phyloP scores from a whole-genome alignment of 2,888 invertebrate genomes.

The Lasioglossum figueresi region DNA sequence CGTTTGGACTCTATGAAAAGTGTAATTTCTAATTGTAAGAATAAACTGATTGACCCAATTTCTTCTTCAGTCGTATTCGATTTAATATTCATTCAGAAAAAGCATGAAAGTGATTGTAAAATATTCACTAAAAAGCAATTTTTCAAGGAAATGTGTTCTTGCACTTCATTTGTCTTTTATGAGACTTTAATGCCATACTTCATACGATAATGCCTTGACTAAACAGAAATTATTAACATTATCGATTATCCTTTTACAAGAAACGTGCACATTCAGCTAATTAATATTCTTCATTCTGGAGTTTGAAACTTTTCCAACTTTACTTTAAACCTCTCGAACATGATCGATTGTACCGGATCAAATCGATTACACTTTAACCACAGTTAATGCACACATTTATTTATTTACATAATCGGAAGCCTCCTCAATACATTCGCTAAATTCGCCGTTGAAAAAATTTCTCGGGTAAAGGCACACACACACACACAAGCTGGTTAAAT shows the following conservation, averaged over 20 bases:
- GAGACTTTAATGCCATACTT: background rate
- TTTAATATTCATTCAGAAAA: background rate
- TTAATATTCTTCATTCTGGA: background rate
- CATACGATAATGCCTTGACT: background rate
- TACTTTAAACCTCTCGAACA: background rate
- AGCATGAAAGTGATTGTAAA: background rate
- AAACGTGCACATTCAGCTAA: background rate
- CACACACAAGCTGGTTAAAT: background rate
- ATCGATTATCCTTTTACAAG: background rate
- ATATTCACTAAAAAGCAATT: background rate
- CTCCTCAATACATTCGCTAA: background rate
- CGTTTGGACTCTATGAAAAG: background rate
- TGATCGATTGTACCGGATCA: background rate
- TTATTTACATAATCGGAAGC: background rate
- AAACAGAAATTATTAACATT: background rate
- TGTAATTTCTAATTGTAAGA: background rate
- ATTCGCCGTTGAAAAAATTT: background rate
- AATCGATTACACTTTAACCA: background rate
- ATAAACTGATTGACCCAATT: background rate
- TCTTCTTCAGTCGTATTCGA: background rate
- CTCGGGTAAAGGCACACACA: background rate
- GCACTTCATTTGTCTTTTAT: background rate
- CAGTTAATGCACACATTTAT: background rate
- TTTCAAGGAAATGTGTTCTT: background rate
- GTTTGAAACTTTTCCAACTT: background rate